Percentiles rank a stretch among this genome's conserved stretches.
These are phyloP conservation scores for Xestobium rufovillosum DNA, from an alignment of 2,888 invertebrate species.

Conservation along the genomic window DNA sequence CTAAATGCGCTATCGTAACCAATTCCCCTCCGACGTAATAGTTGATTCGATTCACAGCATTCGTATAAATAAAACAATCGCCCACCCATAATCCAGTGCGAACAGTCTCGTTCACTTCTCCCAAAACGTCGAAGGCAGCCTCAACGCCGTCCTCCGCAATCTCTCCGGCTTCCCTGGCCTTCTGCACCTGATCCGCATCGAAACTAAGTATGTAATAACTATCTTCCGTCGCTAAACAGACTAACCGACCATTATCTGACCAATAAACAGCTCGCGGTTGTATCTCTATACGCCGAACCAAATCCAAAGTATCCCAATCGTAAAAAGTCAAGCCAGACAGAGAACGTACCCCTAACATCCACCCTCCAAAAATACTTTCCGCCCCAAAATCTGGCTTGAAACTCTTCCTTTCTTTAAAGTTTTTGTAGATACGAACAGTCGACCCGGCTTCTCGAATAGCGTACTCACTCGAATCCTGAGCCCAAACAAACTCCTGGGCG, in stretches of 20 bases:
- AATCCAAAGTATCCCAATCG: slow-evolving; percentile 92
- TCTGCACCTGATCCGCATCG: slow-evolving; percentile 72
- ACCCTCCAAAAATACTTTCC: slow-evolving; percentile 60
- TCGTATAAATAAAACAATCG: slow-evolving; percentile 99
- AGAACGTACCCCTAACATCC: slow-evolving; percentile 65
- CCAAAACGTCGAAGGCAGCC: slow-evolving; percentile 96
- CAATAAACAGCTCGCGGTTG: slow-evolving; percentile 90
- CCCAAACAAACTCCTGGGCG: slow-evolving; percentile 99
- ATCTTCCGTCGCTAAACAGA: slow-evolving; percentile 92
- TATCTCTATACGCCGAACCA: slow-evolving; percentile 94
- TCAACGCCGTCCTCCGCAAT: slow-evolving; percentile 90
- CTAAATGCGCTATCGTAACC: slow-evolving; percentile 95
- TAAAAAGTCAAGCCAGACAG: slow-evolving; percentile 91
- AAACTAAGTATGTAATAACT: slow-evolving; percentile 91
- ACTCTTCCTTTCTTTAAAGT: slow-evolving; percentile 94
- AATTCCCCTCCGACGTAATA: slow-evolving; percentile 99
- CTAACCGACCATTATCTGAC: slow-evolving; percentile 92
- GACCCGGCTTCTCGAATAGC: slow-evolving; percentile 79
- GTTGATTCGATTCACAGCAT: slow-evolving; percentile 92
- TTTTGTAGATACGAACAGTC: slow-evolving; percentile 90
- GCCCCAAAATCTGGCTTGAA: slow-evolving; percentile 97
- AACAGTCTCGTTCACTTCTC: slow-evolving; percentile 85
- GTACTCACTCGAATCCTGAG: slow-evolving; percentile 89
- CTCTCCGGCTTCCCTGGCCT: slow-evolving; percentile 67
- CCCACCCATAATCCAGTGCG: slow-evolving; percentile 97